Evolutionary conservation across 2,113 vertebrate species (phyloP).

Genomic region (Jacana jacana): DNA sequence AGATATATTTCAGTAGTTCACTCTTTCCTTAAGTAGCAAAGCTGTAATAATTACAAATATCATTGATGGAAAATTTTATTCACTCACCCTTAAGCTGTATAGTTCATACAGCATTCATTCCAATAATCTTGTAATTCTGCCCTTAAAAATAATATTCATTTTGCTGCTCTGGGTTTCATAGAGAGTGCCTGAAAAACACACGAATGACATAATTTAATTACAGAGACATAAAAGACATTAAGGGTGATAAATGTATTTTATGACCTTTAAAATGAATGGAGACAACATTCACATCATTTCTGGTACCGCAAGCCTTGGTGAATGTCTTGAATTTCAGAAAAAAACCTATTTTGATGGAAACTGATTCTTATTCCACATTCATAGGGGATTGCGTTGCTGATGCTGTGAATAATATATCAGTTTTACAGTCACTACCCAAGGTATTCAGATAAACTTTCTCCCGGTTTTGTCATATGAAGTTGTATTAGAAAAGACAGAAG

Average conservation of each 20-base stretch:
- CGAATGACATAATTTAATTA: neutral
- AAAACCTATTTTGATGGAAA: neutral
- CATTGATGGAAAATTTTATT: neutral
- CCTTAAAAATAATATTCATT: neutral
- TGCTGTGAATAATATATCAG: neutral
- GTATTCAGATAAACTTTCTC: neutral
- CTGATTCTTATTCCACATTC: neutral
- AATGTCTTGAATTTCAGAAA: neutral
- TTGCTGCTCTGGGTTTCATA: neutral
- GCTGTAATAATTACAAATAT: neutral
- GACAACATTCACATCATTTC: neutral
- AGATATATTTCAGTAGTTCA: neutral
- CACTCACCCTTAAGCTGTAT: neutral
- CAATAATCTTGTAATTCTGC: neutral
- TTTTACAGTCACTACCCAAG: neutral
- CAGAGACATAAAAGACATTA: neutral
- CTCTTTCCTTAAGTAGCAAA: neutral
- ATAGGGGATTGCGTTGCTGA: neutral
- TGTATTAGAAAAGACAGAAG: neutral
- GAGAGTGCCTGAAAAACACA: neutral
- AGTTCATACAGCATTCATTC: neutral
- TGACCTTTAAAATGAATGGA: conserved; percentile 16
- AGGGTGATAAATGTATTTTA: neutral
- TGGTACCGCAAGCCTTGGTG: neutral
- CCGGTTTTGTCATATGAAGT: neutral